A percentile compares a stretch with the other conserved stretches of the same genome.
Evolutionary conservation across 2,113 vertebrate genomes (phyloP).

Genomic region (Rhadina sibilatrix): DNA sequence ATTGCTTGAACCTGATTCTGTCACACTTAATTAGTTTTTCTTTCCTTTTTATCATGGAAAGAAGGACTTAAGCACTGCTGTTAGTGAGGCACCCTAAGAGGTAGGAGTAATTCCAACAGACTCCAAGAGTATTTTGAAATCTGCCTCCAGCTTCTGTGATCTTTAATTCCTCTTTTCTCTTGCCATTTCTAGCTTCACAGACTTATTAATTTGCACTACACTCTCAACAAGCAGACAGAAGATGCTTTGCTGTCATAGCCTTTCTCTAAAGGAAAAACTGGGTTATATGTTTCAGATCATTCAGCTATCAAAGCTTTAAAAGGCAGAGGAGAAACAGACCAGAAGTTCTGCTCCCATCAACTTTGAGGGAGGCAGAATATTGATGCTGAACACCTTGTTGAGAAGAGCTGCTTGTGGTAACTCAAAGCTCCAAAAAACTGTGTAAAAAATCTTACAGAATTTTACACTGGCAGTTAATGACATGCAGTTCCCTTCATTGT

Average conservation of each 20-base stretch:
- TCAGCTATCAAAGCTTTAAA: neutral
- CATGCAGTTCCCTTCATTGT: neutral
- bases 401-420: neutral
- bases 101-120: conserved; percentile 14
- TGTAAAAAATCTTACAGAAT: neutral
- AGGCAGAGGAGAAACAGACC: neutral
- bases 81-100: conserved; percentile 1
- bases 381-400: neutral
- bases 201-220: neutral
- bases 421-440: neutral
- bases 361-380: neutral
- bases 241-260: neutral
- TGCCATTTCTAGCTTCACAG: conserved; percentile 32
- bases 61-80: neutral
- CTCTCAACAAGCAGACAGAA: neutral
- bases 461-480: neutral
- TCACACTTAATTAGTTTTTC: conserved; percentile 21
- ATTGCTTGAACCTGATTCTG: conserved; percentile 35
- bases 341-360: neutral
- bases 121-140: conserved; percentile 37
- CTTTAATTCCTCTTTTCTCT: conserved; percentile 55
- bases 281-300: neutral
- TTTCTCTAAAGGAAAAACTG: conserved; percentile 14
- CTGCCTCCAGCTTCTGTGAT: conserved; percentile 45
- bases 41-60: conserved; percentile 20